Conservation (phyloP, 2,888 invertebrate genomes). For the Drosophila maculinotata region DNA sequence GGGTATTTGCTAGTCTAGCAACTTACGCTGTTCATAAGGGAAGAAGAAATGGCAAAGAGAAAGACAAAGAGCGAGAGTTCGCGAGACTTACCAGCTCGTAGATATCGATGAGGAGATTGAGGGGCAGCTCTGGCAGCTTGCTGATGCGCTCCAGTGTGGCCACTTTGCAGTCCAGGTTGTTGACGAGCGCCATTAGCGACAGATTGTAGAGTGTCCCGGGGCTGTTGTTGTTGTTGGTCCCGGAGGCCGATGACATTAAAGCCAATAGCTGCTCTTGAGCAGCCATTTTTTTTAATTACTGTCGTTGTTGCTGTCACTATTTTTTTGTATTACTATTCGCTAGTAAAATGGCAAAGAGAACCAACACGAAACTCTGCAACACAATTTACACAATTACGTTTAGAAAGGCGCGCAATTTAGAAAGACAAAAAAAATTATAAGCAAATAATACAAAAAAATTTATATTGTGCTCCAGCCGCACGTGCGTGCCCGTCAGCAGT, state of each 20-base stretch:
- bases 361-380: slow-evolving; percentile 46
- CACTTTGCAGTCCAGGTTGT: slow-evolving; percentile 82
- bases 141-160: slow-evolving; percentile 79
- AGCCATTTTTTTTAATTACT: slow-evolving; percentile 60
- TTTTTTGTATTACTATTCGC: slow-evolving; percentile 1
- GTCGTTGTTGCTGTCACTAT: slow-evolving; percentile 17
- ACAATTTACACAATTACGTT: slow-evolving; percentile 41
- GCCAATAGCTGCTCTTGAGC: slow-evolving; percentile 59
- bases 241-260: slow-evolving; percentile 50
- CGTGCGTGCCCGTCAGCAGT: slow-evolving; percentile 37
- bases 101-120: slow-evolving; percentile 83
- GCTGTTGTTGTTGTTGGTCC: slow-evolving; percentile 57
- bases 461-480: slow-evolving; percentile 9
- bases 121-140: slow-evolving; percentile 82
- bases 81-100: slow-evolving; percentile 82
- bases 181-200: slow-evolving; percentile 79
- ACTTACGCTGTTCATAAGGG: neutral
- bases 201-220: slow-evolving; percentile 79
- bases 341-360: slow-evolving; percentile 4
- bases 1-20: too few species aligned
- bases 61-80: neutral
- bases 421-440: slow-evolving; percentile 4
- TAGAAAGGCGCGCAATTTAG: slow-evolving; percentile 13
- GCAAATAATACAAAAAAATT: neutral
- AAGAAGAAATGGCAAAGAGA: neutral